Conservation (phyloP, 37 sponge, comb jelly and placozoan species). For the Spongilla lacustris region DNA sequence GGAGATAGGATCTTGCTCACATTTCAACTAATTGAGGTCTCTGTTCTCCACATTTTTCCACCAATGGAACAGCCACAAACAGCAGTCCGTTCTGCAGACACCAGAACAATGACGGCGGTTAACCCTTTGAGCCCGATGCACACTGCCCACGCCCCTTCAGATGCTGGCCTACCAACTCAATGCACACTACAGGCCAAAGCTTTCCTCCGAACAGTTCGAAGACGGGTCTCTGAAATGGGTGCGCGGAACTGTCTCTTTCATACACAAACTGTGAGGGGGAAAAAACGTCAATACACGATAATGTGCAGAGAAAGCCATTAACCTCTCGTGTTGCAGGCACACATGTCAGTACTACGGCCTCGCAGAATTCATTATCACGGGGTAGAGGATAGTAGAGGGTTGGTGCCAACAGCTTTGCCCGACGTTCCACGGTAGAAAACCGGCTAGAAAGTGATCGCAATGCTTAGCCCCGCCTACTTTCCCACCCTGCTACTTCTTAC, state of each 20-base stretch:
- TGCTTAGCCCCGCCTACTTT: neutral
- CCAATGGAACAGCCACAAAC: constrained; percentile 69
- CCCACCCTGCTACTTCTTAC: neutral
- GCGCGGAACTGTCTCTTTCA: constrained; percentile 67
- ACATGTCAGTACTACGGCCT: constrained; percentile 45
- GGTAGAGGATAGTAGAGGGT: constrained; percentile 49
- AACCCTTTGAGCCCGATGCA: neutral
- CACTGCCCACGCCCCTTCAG: neutral
- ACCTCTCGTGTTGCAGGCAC: constrained; percentile 30
- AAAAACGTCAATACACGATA: neutral
- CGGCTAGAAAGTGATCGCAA: constrained; percentile 48
- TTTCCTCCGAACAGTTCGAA: constrained; percentile 76
- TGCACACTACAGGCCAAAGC: constrained; percentile 86
- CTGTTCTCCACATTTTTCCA: constrained; percentile 37
- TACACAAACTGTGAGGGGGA: constrained; percentile 50
- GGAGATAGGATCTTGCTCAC: constrained; percentile 24
- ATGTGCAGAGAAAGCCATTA: neutral
- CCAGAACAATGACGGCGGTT: neutral
- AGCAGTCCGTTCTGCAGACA: constrained; percentile 59
- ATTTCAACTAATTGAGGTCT: constrained; percentile 63
- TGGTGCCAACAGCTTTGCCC: constrained; percentile 36
- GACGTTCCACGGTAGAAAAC: constrained; percentile 75
- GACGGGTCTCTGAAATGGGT: constrained; percentile 49
- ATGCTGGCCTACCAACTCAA: constrained; percentile 27
- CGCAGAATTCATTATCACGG: constrained; percentile 46